Evolutionary conservation across 2,113 vertebrate species (phyloP), one percentile per base, ranked within the genome.

Genomic region (Oreotrochilus melanogaster): DNA sequence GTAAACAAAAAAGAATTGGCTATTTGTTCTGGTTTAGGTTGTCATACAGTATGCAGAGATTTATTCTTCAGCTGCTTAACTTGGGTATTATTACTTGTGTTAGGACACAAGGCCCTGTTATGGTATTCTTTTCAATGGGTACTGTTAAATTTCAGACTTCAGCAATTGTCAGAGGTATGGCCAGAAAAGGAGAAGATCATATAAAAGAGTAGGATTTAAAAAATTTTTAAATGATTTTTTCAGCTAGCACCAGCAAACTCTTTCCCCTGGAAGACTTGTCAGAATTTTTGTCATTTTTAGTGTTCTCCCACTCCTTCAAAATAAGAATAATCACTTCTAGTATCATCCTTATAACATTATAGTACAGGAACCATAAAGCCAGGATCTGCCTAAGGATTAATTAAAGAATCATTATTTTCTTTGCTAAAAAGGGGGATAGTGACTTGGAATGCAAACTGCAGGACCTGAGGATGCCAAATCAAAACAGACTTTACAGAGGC

Each of bases 321-420:
- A 57, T 27, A 56, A 18, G 18, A 60, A 51, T 18, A 5, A 9
- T 48, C 8, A 5, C 4, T 72, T 84, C 33, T 61, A 14, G 2
- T 88, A 8, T n/a, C 0, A 0, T 74, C 1, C 1, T 4, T n/a
- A 35, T 17, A 54, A 31, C 2, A 6, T 16, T 66, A 27, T 5
- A 35, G 9, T 30, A 7, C 5, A 54, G 33, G 23, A 84, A 71
- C 10, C 13, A 23, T 39, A 56, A 66, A 87, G 39, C 65, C 4
- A 86, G 80, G 66, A 23, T 39, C 25, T 53, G 3, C 47, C 14
- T 23, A 16, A 82, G 54, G 25, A 84, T 3, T 54, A 22, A 16
- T 60, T 60, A 74, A 91, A 30, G 47, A 10, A 28, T 23, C 9
- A 8, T 75, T 75, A 15, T 2, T 85, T 51, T 72, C 9, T 76